Evolutionary conservation across 2,888 invertebrate species (phyloP).

Genomic region (Acronicta leporina): DNA sequence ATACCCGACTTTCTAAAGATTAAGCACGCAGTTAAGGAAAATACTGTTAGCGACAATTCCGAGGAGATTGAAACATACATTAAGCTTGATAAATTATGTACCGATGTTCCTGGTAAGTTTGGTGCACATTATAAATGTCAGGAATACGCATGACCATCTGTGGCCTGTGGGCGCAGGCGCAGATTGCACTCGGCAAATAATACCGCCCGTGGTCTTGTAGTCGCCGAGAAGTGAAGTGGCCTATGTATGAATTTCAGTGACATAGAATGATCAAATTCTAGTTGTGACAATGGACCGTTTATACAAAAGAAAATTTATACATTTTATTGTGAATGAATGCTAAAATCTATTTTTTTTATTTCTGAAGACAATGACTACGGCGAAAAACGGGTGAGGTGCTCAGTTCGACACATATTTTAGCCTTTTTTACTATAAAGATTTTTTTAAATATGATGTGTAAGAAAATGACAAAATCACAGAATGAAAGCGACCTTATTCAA

Average conservation of each 20-base stretch:
- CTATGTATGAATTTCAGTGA: neutral
- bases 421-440: too few species aligned
- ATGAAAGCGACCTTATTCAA: neutral
- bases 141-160: conserved; percentile 45
- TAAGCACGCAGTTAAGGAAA: conserved; percentile 34
- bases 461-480: too few species aligned
- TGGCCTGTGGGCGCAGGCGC: conserved; percentile 34
- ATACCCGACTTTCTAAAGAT: conserved; percentile 49
- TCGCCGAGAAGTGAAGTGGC: conserved; percentile 19
- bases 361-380: too few species aligned
- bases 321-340: too few species aligned
- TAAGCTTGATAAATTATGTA: conserved; percentile 50
- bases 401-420: too few species aligned
- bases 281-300: too few species aligned
- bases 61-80: conserved; percentile 45
- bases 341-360: too few species aligned
- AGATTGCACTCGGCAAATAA: conserved; percentile 38
- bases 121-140: conserved; percentile 44
- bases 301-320: too few species aligned
- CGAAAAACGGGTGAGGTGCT: too few species aligned
- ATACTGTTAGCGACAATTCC: conserved; percentile 43
- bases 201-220: conserved; percentile 35
- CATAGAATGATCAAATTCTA: too few species aligned
- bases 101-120: conserved; percentile 45
- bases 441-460: too few species aligned